These are phyloP conservation scores for Peromyscus aztecus DNA, from an alignment of 2,797 vertebrate species.

Conservation along the genomic window DNA sequence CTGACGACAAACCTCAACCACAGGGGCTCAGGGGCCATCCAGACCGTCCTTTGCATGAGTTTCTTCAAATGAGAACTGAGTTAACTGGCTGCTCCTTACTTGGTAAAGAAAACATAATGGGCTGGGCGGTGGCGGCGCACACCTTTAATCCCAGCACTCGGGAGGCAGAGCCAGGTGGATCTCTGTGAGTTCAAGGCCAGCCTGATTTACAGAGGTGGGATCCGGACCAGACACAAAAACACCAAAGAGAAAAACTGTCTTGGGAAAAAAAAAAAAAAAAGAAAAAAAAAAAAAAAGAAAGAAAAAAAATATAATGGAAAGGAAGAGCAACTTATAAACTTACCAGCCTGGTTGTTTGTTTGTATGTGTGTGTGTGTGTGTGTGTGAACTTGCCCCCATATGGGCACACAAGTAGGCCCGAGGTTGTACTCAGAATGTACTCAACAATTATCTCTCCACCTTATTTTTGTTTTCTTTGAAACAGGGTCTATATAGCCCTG, in stretches of 20 bases:
- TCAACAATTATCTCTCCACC: background rate
- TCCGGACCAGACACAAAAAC: no score
- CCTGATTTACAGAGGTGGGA: no score
- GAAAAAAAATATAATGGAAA: background rate
- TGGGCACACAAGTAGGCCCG: background rate
- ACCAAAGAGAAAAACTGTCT: no score
- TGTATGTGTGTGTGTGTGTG: background rate
- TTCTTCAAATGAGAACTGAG: constrained; percentile 49
- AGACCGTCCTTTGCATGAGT: background rate
- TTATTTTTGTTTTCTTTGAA: background rate
- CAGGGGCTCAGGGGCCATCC: background rate
- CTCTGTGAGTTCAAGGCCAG: no score
- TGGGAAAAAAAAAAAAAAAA: no score
- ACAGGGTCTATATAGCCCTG: background rate
- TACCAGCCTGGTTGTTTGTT: background rate
- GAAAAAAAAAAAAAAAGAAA: no score
- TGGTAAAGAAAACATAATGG: constrained; percentile 3
- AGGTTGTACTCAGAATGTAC: background rate
- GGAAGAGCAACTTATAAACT: background rate
- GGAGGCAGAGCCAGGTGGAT: no score
- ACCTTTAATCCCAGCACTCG: no score
- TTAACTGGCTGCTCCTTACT: constrained; percentile 37
- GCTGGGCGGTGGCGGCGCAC: no score
- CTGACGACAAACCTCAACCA: background rate
- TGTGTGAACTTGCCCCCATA: no score